phyloP scores from a whole-genome alignment of 2,888 invertebrate species.

The Euzophera pinguis region DNA sequence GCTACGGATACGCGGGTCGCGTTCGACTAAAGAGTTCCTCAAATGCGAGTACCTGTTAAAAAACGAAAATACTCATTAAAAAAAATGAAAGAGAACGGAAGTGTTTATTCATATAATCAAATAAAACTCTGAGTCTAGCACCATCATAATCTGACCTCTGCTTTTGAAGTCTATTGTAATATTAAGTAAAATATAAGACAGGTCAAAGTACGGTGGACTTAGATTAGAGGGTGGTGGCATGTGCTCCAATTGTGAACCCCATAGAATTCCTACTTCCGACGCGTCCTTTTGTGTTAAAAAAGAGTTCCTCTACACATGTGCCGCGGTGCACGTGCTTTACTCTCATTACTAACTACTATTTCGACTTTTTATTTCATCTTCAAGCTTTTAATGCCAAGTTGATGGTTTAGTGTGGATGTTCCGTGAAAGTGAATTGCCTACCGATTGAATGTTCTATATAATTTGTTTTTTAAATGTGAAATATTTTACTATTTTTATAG shows the following conservation, averaged over 20 bases:
- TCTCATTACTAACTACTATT: constrained; percentile 43
- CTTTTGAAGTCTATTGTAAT: not conserved
- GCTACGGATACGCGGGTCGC: too few species aligned
- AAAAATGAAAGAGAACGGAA: constrained; percentile 15
- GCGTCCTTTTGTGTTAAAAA: constrained; percentile 46
- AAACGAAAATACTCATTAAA: not conserved
- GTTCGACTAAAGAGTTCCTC: too few species aligned
- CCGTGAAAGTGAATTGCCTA: not conserved
- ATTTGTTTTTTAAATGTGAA: not conserved
- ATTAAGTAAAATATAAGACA: constrained; percentile 16
- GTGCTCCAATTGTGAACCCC: constrained; percentile 40
- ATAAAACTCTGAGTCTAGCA: not conserved
- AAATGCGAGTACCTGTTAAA: constrained; percentile 5
- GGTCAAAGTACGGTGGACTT: constrained; percentile 26
- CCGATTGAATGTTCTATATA: too few species aligned
- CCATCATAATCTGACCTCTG: constrained; percentile 15
- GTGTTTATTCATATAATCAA: constrained; percentile 19
- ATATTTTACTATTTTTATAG: too few species aligned
- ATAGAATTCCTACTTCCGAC: constrained; percentile 53
- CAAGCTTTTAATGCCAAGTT: constrained; percentile 12
- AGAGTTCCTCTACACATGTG: constrained; percentile 47
- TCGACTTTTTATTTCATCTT: constrained; percentile 29
- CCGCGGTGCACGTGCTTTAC: constrained; percentile 48
- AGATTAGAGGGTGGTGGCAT: constrained; percentile 30
- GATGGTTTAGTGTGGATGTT: constrained; percentile 14